Evolutionary conservation across 2,797 vertebrate genomes (phyloP).

Genomic region (Crocodylus rhombifer): DNA sequence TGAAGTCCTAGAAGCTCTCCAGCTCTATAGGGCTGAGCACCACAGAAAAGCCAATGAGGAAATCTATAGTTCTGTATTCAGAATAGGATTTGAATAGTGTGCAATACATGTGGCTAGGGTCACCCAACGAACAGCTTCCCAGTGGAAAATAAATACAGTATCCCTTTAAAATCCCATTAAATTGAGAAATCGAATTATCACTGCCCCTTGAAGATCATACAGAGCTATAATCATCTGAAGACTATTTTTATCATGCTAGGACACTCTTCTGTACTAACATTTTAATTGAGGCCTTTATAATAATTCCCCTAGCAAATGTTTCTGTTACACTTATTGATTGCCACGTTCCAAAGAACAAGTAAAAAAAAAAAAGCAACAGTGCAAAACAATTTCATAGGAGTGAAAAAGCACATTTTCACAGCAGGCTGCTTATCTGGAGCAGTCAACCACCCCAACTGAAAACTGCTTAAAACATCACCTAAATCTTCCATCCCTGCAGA

Average conservation of each 20-base stretch:
- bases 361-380: neutral
- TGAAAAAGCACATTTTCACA: neutral
- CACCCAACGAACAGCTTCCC: too few species aligned
- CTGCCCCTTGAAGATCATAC: accelerated
- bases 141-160: too few species aligned
- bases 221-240: neutral
- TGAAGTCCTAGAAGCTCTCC: too few species aligned
- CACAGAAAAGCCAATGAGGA: too few species aligned
- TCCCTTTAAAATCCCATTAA: neutral
- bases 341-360: neutral
- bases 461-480: neutral
- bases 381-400: neutral
- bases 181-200: neutral
- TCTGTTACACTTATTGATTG: neutral
- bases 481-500: neutral
- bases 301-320: neutral
- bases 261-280: neutral
- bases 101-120: too few species aligned
- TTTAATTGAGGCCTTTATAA: accelerated
- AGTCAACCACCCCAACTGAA: neutral
- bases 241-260: accelerated
- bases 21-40: too few species aligned
- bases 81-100: too few species aligned
- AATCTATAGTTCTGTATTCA: too few species aligned
- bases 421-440: neutral